Evolutionary conservation across 2,113 vertebrate species (phyloP), one percentile per base, ranked within the genome.

Genomic region (Lamprologus lemairii): DNA sequence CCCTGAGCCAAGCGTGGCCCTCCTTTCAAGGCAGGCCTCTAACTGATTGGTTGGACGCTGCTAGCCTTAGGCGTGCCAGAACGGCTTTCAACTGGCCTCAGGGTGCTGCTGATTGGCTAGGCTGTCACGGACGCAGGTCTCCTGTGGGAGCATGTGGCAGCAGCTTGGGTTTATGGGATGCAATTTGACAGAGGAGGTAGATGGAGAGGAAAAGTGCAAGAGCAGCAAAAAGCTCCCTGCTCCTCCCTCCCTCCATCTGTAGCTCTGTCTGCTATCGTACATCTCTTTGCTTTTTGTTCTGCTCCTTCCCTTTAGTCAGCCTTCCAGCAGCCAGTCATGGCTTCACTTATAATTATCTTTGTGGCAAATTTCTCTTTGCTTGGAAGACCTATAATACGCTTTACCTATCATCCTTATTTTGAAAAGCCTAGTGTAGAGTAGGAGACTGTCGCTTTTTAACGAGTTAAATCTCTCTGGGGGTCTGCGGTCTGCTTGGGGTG

Each of bases 371-470:
- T 95, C 92, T 95, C 93, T 81, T 60, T 90, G 82, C 26, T 78
- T 9, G 17, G 26, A 51, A 78, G 45, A 51, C 78, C 63, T 84
- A 26, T 37, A 35, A 31, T 57, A 5, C 53, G 7, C 42, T 91
- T 88, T 90, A 90, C 68, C 89, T 83, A 88, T 88, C 92, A 84
- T 95, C 94, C 95, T 94, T 90, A 89, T 94, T 47, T 86, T 37
- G 65, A 63, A 31, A 80, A 81, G 80, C 53, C 94, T 87, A 94
- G 93, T 80, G 83, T 86, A 91, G 94, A 92, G 95, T 90, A 82
- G 65, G 63, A 94, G 87, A 96, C 95, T 93, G 94, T 90, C 93
- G 73, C 91, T 91, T 81, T 96, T 96, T 96, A 95, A 95, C 79
- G 86, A 96, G 94, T 91, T 94, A 60, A 92, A 92, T 93, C 96